phyloP scores from a whole-genome alignment of 2,797 vertebrate species.

The Scarus forsteni region DNA sequence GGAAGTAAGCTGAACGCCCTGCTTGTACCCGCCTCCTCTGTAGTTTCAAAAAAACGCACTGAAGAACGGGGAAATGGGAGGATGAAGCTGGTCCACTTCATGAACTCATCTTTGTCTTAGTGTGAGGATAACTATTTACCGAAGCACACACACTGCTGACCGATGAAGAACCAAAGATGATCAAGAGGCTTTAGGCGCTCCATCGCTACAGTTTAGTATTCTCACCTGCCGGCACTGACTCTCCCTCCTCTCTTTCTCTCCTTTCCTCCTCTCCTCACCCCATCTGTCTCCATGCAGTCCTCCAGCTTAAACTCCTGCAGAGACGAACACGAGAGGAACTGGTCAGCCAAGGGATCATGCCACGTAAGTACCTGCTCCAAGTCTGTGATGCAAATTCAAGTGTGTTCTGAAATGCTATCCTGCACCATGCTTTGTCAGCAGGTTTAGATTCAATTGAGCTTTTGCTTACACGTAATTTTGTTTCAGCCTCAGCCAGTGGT shows the following conservation, averaged over 20 bases:
- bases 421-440: not conserved
- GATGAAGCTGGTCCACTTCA: slow-evolving; percentile 44
- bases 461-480: not conserved
- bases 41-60: slow-evolving; percentile 21
- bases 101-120: slow-evolving; percentile 8
- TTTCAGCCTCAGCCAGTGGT: not conserved
- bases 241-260: slow-evolving; percentile 54
- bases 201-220: slow-evolving; percentile 25
- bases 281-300: slow-evolving; percentile 88
- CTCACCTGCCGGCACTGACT: slow-evolving; percentile 47
- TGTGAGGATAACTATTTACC: slow-evolving; percentile 12
- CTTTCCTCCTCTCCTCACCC: slow-evolving; percentile 20
- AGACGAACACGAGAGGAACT: slow-evolving; percentile 96
- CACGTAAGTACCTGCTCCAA: slow-evolving; percentile 89
- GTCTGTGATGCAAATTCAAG: not conserved
- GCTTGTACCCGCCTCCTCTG: slow-evolving; percentile 56
- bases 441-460: not conserved
- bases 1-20: slow-evolving; percentile 77
- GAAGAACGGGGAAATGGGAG: slow-evolving; percentile 49
- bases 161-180: slow-evolving; percentile 11
- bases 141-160: slow-evolving; percentile 15
- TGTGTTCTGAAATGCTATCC: not conserved
- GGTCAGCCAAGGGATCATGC: slow-evolving; percentile 99
- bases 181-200: slow-evolving; percentile 28
- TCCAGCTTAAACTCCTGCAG: slow-evolving; percentile 99